Conservation (phyloP, 2,797 vertebrate species). For the Cyclura pinguis region DNA sequence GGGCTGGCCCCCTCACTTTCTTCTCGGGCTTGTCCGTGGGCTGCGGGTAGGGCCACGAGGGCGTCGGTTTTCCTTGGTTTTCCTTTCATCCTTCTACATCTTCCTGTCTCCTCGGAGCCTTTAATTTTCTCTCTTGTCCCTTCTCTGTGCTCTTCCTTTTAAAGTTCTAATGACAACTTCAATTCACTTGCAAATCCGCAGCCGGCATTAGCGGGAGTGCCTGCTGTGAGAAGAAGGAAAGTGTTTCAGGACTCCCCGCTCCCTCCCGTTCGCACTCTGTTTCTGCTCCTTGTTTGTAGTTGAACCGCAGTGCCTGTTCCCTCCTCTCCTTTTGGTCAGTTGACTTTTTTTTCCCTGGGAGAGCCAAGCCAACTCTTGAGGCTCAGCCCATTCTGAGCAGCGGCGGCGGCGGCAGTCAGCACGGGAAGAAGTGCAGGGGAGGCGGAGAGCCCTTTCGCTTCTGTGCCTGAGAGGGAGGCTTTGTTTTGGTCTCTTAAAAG, state of each 20-base stretch:
- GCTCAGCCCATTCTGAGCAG: slow-evolving; percentile 41
- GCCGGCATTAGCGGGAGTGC: slow-evolving; percentile 76
- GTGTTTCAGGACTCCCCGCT: slow-evolving; percentile 46
- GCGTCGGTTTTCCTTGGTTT: slow-evolving; percentile 49
- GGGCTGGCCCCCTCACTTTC: slow-evolving; percentile 25
- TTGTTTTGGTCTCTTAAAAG: slow-evolving; percentile 28
- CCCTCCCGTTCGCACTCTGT: not conserved
- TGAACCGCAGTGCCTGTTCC: not conserved
- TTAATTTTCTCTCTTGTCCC: slow-evolving; percentile 24
- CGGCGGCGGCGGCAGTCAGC: slow-evolving; percentile 28
- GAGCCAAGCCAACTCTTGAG: slow-evolving; percentile 29
- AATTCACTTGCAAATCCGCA: slow-evolving; percentile 88
- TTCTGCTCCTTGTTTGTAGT: slow-evolving; percentile 1
- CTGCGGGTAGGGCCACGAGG: slow-evolving; percentile 28
- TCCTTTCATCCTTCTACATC: slow-evolving; percentile 11
- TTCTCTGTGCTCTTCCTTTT: not conserved
- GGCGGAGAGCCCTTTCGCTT: slow-evolving; percentile 3
- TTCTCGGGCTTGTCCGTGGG: slow-evolving; percentile 30
- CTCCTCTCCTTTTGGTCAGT: slow-evolving; percentile 5
- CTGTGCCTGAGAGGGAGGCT: slow-evolving; percentile 50
- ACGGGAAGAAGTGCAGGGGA: slow-evolving; percentile 32
- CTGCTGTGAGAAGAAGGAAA: slow-evolving; percentile 68
- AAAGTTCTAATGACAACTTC: slow-evolving; percentile 52
- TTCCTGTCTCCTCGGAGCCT: not conserved
- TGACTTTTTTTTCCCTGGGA: not conserved